A percentile compares a stretch with the other conserved stretches of the same genome.
These are phyloP conservation scores for Pentamera pediparva DNA, from an alignment of 53 echinoderm and acorn worm genomes.

Conservation along the genomic window DNA sequence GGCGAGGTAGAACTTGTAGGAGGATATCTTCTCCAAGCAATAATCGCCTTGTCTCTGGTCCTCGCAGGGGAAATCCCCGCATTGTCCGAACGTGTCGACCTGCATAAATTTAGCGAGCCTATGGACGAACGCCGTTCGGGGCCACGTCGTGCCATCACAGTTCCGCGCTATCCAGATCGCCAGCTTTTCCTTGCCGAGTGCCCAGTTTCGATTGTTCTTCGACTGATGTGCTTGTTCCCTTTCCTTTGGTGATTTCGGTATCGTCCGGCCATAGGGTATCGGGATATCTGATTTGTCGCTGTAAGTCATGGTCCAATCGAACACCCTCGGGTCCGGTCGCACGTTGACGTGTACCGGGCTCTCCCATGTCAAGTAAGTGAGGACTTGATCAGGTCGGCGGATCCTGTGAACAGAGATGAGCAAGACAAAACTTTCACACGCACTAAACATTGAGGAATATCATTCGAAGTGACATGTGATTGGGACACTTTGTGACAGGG, in stretches of 20 bases:
- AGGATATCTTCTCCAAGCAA: background rate
- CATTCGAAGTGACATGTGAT: too few relatives aligned
- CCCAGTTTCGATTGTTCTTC: background rate
- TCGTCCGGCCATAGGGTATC: background rate
- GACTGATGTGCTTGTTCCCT: background rate
- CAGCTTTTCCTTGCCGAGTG: background rate
- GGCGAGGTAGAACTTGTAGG: background rate
- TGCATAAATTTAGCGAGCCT: background rate
- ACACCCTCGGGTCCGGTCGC: background rate
- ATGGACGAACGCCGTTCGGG: background rate
- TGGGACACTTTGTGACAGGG: too few relatives aligned
- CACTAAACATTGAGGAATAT: too few relatives aligned
- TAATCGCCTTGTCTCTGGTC: background rate
- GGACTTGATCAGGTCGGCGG: background rate
- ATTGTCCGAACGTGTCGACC: background rate
- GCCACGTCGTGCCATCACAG: background rate
- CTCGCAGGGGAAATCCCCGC: background rate
- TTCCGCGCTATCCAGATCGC: background rate
- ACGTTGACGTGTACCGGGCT: background rate
- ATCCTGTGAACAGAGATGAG: too few relatives aligned
- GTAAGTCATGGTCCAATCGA: background rate
- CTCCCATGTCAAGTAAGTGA: background rate
- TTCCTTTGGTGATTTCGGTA: too few relatives aligned
- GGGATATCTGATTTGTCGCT: background rate
- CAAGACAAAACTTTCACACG: too few relatives aligned